Conservation (phyloP, 2,113 vertebrate species). For the Misgurnus anguillicaudatus region DNA sequence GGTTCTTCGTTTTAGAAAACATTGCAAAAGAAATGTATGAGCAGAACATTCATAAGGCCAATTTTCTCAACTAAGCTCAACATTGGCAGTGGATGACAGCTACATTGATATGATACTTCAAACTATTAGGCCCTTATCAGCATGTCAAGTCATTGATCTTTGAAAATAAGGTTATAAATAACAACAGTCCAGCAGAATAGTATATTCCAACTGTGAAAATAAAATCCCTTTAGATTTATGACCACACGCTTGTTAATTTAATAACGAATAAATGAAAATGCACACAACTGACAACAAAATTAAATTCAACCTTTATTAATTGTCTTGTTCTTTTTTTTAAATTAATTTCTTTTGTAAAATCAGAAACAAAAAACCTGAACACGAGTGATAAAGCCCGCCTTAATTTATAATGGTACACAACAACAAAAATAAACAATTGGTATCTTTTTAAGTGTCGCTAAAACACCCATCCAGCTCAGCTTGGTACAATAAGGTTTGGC, state of each 20-base stretch:
- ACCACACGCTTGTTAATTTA: neutral
- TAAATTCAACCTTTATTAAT: slow-evolving; percentile 80
- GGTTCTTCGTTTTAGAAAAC: too few species aligned
- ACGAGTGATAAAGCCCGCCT: slow-evolving; percentile 82
- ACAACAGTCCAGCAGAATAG: neutral
- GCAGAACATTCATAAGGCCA: too few species aligned
- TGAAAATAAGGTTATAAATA: neutral
- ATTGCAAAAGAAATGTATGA: too few species aligned
- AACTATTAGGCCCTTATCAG: neutral
- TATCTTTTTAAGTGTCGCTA: slow-evolving; percentile 79
- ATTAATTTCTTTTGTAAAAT: slow-evolving; percentile 77
- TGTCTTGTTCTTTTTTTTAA: slow-evolving; percentile 83
- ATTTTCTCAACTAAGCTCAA: neutral
- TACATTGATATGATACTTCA: neutral
- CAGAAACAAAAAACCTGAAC: slow-evolving; percentile 78
- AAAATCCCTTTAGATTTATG: neutral
- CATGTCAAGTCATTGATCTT: neutral
- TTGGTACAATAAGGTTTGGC: slow-evolving; percentile 76
- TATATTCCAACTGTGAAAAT: neutral
- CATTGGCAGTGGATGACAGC: neutral
- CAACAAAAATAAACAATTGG: slow-evolving; percentile 72
- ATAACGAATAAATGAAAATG: neutral
- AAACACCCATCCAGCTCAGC: slow-evolving; percentile 80
- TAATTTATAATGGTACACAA: slow-evolving; percentile 80
- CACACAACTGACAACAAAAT: slow-evolving; percentile 44